Evolutionary conservation across 2,113 vertebrate genomes (phyloP), one percentile per base, ranked within the genome.

Genomic region (Steatornis caripensis): DNA sequence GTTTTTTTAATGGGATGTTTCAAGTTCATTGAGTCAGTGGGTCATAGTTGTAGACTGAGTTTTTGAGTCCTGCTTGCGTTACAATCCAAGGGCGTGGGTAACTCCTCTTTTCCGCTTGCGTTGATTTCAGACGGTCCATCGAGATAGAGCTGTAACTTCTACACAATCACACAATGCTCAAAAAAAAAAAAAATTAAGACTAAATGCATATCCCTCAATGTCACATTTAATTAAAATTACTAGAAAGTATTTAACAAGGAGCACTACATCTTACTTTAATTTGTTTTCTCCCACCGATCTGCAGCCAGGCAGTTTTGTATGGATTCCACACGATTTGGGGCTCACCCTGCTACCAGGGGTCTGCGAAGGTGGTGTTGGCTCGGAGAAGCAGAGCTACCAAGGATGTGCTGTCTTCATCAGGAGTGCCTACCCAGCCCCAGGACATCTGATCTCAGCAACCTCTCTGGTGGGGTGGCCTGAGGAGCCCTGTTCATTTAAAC

Each of bases 11-110:
- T 41, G 71, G 43, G 12, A 21, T 70, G 23, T 92, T 96, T 95
- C 76, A 62, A 78, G 86, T 93, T 95, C 89, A 87, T 62, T 75
- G 71, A 90, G 51, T 66, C 87, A 49, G 29, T 37, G 46, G 49
- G 54, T 68, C 71, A 14, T 26, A 46, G 70, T 8, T 87, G 16
- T 32, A 66, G 55, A 23, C 17, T 32, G 58, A 75, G 39, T 15
- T 82, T 94, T 93, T 91, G 24, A 89, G 61, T 68, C 48, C 18
- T 49, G 10, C 26, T 66, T 61, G 36, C 64, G 26, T 71, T 93
- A 11, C 11, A 53, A 34, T 69, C 61, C 57, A 68, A 68, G 36
- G 53, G 19, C 21, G 3, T 5, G 32, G 27, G 39, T 70, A 53
- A 36, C 32, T 64, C 36, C 34, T 0, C 0, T 70, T 83, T 77